Evolutionary conservation across 1,140 invertebrate genomes (phyloP), one percentile per base, ranked within the genome.

Genomic region (Laupala kohalensis): DNA sequence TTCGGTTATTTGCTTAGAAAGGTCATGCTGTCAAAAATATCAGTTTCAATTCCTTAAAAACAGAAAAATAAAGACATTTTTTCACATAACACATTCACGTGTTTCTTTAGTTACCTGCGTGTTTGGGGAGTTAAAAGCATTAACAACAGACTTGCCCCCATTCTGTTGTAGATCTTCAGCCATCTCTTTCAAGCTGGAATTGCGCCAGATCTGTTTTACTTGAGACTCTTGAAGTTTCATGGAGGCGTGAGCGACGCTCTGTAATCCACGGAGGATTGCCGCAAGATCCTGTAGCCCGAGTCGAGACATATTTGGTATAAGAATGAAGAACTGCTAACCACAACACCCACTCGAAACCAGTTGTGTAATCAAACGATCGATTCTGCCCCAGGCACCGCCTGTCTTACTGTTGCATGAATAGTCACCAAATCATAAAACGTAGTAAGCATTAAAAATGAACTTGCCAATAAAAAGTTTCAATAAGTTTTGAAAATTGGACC

Each of bases 181-280:
- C 37, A 83, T 73, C 68, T 82, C 81, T 71, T 80, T 84, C 25
- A 88, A 73, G 77, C 84, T 89, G 28, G 88, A 89, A 75, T 88
- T 88, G 78, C 81, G 80, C 85, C 87, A 87, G 73, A 87, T 78
- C 75, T 83, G 77, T 78, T 81, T 83, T 76, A 83, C 78, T 76
- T 81, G 79, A 71, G 82, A 78, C 75, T 85, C 80, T 75, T 89
- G 86, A 67, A 86, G 77, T 77, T 85, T 85, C 37, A 82, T 76
- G 64, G 83, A 82, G 66, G 87, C 85, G 75, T 86, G 83, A 67
- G 83, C 77, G 71, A 91, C 85, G 64, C 84, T 79, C 76, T 86
- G 83, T 71, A 88, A 75, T 25, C 88, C 88, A 75, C 83, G 83
- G 73, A 89, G 77, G 73, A 90, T 78, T 53, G 84, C 84, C 71